Conservation (phyloP, 2,113 vertebrate species). For the Sigmodon hispidus region DNA sequence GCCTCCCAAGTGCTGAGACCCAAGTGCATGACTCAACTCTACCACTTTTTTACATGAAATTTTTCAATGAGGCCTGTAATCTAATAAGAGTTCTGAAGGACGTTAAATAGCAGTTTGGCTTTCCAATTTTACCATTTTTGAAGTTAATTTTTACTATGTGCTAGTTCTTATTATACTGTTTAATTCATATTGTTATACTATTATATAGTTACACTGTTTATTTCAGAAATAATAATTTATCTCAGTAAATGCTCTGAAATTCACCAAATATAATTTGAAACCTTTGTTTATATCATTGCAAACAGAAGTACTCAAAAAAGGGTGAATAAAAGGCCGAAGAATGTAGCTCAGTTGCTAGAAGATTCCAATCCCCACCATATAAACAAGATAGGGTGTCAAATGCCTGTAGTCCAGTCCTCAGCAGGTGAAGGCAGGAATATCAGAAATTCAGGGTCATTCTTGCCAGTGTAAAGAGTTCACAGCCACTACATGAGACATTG, state of each 20-base stretch:
- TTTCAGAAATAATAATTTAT: background rate
- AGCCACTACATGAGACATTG: background rate
- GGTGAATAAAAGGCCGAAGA: background rate
- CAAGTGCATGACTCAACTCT: background rate
- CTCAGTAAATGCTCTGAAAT: background rate
- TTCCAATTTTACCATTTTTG: background rate
- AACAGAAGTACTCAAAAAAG: background rate
- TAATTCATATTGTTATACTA: no score
- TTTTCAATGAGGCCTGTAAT: background rate
- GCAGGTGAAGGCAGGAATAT: background rate
- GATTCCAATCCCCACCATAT: background rate
- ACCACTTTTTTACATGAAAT: background rate
- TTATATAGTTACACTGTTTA: no score
- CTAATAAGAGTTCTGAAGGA: background rate
- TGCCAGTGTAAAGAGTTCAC: background rate
- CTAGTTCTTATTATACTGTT: constrained; percentile 38
- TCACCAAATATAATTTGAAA: background rate
- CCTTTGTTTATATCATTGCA: background rate
- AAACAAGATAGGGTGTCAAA: background rate
- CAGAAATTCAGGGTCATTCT: background rate
- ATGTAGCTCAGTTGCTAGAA: background rate
- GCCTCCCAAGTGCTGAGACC: background rate
- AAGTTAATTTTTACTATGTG: background rate
- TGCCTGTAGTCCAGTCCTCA: background rate
- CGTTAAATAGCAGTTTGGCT: background rate